A percentile compares a stretch with the other conserved stretches of the same genome.
These are phyloP conservation scores for Lasioglossum morio DNA, from an alignment of 2,888 invertebrate species.

Conservation along the genomic window DNA sequence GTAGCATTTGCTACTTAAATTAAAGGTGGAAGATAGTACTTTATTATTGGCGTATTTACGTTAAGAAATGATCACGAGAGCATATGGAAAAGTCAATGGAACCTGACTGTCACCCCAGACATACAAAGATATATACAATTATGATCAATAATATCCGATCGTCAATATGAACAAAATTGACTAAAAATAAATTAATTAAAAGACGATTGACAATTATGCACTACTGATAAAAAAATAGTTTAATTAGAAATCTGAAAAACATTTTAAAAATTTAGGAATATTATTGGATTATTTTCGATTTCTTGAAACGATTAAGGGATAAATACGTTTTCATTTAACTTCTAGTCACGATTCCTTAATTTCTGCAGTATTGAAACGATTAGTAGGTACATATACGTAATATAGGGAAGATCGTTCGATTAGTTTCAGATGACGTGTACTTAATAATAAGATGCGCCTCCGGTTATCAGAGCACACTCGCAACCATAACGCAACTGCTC, in stretches of 20 bases:
- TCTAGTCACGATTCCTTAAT: neutral
- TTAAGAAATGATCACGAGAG: no score
- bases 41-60: no score
- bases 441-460: slow-evolving; percentile 28
- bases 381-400: neutral
- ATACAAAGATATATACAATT: no score
- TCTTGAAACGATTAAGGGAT: no score
- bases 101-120: no score
- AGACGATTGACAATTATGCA: neutral
- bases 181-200: no score
- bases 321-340: neutral
- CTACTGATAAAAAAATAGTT: neutral
- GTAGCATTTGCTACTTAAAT: no score
- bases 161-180: no score
- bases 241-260: neutral
- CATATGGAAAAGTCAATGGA: no score
- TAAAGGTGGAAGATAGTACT: no score
- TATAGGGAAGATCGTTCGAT: slow-evolving; percentile 31
- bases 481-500: slow-evolving; percentile 13
- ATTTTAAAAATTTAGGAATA: neutral
- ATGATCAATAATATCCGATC: no score
- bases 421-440: slow-evolving; percentile 26
- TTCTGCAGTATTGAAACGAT: neutral
- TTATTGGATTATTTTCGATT: neutral
- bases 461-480: slow-evolving; percentile 3